Evolutionary conservation across 2,888 invertebrate species (phyloP), one percentile per base, ranked within the genome.

Genomic region (Phlogophora meticulosa): DNA sequence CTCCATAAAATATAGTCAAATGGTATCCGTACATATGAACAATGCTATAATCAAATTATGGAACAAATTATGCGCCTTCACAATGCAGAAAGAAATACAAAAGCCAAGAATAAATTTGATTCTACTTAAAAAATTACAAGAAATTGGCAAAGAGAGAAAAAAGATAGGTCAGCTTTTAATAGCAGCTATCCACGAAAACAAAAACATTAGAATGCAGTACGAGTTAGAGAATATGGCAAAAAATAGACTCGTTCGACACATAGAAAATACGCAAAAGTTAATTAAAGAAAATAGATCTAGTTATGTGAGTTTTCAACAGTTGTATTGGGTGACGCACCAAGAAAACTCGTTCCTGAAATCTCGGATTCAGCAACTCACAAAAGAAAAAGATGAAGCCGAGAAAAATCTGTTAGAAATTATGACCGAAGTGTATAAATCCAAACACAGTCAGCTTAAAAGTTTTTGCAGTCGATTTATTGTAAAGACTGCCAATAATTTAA

Each of bases 391-490:
- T 22, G 87, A 89, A 15, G 85, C 87, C 0, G 92, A 93, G 73
- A 90, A 85, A 64, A 92, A 91, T 73, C 79, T 94, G 0, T 81
- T 91, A 74, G 82, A 75, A 46, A 80, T 95, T 42, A 85, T 94
- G 38, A 92, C 90, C 69, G 87, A 91, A 85, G 84, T 94, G 13
- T 93, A 90, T 74, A 86, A 88, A 56, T 91, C 92, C 1, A 91
- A 88, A 63, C 91, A 92, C 65, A 87, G 83, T 34, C 88, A 92
- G 56, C 83, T 95, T 0, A 93, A 90, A 82, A 79, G 82, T 2
- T 93, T 87, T 75, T 94, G 94, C 68, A 91, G 88, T 76, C 87
- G 87, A 32, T 92, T 93, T 51, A 90, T 94, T 48, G 91, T 93
- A 4, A 86, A 87, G 59, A 90, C 90, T 13, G 90, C 86, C 71